Evolutionary conservation across 2,113 vertebrate species (phyloP).

Genomic region (Boleophthalmus pectinirostris): DNA sequence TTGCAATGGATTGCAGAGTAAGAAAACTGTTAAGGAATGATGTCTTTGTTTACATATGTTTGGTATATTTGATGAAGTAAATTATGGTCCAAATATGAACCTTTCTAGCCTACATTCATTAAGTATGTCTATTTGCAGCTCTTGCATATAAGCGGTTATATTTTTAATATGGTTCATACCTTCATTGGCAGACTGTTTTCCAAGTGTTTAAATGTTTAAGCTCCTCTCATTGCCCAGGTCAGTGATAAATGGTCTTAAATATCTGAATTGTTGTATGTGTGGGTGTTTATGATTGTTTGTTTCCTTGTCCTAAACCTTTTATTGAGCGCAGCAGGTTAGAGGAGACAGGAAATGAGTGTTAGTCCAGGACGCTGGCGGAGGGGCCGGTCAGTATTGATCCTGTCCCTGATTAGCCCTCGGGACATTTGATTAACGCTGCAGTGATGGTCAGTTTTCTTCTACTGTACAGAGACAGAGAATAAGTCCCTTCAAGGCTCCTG

Average conservation of each 20-base stretch:
- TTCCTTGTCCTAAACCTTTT: conserved; percentile 43
- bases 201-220: background rate
- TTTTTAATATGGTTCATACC: background rate
- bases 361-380: conserved; percentile 46
- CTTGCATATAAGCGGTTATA: too few species aligned
- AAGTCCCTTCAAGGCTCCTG: background rate
- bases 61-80: background rate
- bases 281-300: conserved; percentile 25
- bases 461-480: background rate
- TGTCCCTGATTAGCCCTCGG: conserved; percentile 43
- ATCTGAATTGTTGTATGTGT: background rate
- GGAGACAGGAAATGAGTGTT: conserved; percentile 57
- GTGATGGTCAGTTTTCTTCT: conserved; percentile 26
- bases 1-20: background rate
- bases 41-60: background rate
- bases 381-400: conserved; percentile 50
- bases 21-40: background rate
- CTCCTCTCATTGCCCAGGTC: background rate
- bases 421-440: conserved; percentile 61
- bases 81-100: background rate
- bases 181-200: background rate
- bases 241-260: conserved; percentile 17
- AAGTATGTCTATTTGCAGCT: background rate
- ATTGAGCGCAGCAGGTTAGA: conserved; percentile 60
- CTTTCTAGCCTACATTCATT: background rate